Conservation (phyloP, 2,797 vertebrate genomes). For the Mormyrops attenuatus region DNA sequence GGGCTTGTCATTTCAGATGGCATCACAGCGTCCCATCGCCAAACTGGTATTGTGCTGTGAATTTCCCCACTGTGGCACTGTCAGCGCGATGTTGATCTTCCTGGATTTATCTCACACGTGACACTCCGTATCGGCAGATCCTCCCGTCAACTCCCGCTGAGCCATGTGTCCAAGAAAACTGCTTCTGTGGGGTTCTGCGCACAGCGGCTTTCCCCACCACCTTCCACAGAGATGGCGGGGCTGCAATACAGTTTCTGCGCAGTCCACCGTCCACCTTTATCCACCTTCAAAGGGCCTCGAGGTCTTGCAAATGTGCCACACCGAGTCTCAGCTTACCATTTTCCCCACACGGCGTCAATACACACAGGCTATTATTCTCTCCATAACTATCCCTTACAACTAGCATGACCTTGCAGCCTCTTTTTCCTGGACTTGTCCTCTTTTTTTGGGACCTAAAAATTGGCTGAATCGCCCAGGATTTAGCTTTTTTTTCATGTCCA, state of each 20-base stretch:
- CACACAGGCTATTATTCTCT: background rate
- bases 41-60: conserved; percentile 57
- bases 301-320: background rate
- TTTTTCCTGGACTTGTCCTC: background rate
- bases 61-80: conserved; percentile 51
- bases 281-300: background rate
- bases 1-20: conserved; percentile 71
- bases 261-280: background rate
- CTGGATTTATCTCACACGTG: conserved; percentile 41
- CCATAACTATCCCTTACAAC: background rate
- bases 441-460: background rate
- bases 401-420: background rate
- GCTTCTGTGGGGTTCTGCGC: background rate
- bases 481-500: background rate
- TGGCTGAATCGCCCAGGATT: background rate
- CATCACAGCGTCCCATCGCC: conserved; percentile 58
- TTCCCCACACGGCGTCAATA: background rate
- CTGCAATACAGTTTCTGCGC: background rate
- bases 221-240: background rate
- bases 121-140: conserved; percentile 5
- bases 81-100: conserved; percentile 53
- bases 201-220: background rate
- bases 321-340: background rate
- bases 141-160: background rate
- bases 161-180: background rate